phyloP scores from a whole-genome alignment of 2,797 vertebrate genomes.

The Chelonia mydas region DNA sequence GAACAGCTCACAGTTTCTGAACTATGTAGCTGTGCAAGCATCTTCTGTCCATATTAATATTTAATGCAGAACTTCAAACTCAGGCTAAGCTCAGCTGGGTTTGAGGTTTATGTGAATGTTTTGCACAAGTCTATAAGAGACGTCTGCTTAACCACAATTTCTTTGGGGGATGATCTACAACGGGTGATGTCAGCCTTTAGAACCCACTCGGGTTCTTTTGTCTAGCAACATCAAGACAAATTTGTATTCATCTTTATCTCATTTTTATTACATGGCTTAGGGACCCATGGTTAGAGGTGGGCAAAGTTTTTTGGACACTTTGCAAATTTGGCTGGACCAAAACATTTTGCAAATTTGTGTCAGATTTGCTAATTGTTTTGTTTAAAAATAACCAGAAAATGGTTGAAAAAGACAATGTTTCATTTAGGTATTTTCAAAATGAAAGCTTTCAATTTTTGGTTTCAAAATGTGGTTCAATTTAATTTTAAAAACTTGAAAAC shows the following conservation, averaged over 20 bases:
- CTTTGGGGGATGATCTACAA: not conserved
- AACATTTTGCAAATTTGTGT: not conserved
- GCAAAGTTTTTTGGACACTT: not conserved
- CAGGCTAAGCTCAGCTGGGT: not conserved
- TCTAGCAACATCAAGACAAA: not conserved
- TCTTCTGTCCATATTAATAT: not conserved
- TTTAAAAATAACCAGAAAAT: not conserved
- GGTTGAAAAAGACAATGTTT: not conserved
- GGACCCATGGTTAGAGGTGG: not conserved
- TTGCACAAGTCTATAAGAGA: not conserved
- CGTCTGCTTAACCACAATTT: not conserved
- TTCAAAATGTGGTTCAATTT: not conserved
- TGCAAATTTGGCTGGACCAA: not conserved
- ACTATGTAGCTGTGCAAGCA: not conserved
- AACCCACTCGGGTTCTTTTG: not conserved
- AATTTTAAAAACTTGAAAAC: not conserved
- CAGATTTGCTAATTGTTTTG: not conserved
- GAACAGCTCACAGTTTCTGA: not conserved
- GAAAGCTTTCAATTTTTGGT: not conserved
- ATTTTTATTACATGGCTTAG: not conserved
- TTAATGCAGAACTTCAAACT: not conserved
- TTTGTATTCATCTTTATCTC: not conserved
- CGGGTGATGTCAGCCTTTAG: not conserved
- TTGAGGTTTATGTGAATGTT: not conserved
- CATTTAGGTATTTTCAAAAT: not conserved